A percentile compares a stretch with the other conserved stretches of the same genome.
phyloP scores from a whole-genome alignment of 1,140 invertebrate species.

The Mylabris phalerata region DNA sequence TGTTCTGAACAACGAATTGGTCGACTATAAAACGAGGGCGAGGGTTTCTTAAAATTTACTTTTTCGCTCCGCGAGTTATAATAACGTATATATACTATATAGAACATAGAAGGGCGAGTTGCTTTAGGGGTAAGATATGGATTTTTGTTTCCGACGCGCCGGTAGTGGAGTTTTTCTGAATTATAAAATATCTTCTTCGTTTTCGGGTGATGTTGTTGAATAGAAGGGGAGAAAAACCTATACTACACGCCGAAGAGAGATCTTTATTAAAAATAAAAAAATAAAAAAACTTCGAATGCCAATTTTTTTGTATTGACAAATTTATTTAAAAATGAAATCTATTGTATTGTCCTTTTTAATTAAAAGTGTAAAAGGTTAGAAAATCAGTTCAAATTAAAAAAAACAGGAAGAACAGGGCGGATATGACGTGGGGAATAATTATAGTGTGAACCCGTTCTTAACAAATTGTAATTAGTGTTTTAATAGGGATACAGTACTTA shows the following conservation, averaged over 20 bases:
- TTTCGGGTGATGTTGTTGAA: background rate
- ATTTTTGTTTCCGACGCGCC: conserved; percentile 39
- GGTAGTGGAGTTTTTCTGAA: conserved; percentile 36
- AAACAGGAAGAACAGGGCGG: conserved; percentile 26
- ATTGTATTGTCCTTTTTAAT: no score
- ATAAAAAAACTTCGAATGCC: no score
- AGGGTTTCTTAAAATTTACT: conserved; percentile 45
- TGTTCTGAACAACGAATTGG: conserved; percentile 25
- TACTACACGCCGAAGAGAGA: background rate
- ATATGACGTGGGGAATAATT: conserved; percentile 38
- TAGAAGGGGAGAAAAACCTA: background rate
- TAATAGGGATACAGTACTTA: conserved; percentile 42
- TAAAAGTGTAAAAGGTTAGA: background rate
- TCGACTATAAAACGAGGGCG: conserved; percentile 33
- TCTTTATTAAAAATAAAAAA: no score
- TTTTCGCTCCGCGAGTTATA: conserved; percentile 43
- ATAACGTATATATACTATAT: conserved; percentile 21
- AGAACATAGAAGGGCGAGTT: conserved; percentile 1
- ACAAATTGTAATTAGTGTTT: conserved; percentile 40
- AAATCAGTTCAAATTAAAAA: background rate
- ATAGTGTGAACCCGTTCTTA: conserved; percentile 38
- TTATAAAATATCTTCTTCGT: conserved; percentile 39
- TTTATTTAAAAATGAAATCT: no score
- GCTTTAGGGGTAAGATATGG: conserved; percentile 39
- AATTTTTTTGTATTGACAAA: no score